A percentile compares a stretch with the other conserved stretches of the same genome.
phyloP scores from a whole-genome alignment of 2,113 vertebrate genomes.

The Romanogobio albipinnatus region DNA sequence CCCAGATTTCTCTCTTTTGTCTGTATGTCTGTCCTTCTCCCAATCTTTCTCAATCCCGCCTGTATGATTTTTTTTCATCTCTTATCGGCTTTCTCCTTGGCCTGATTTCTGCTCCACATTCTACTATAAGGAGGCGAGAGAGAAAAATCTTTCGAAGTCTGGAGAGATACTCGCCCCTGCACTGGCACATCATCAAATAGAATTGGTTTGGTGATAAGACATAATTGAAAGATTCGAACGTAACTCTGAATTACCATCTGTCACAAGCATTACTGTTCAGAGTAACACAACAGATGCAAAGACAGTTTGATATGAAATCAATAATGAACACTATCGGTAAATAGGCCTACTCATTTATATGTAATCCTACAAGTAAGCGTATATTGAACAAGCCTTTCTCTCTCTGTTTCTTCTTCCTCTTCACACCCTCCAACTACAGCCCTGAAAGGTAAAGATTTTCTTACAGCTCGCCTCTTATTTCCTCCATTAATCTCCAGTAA shows the following conservation, averaged over 20 bases:
- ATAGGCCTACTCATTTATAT: not conserved
- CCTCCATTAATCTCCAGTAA: constrained; percentile 37
- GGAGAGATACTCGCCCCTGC: constrained; percentile 11
- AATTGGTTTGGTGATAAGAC: constrained; percentile 19
- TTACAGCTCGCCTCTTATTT: constrained; percentile 8
- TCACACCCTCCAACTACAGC: not conserved
- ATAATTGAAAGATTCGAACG: constrained; percentile 28
- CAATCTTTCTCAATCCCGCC: constrained; percentile 12
- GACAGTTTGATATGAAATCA: not conserved
- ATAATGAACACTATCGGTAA: not conserved
- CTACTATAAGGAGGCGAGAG: not conserved
- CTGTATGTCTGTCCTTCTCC: not conserved
- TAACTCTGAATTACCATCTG: constrained; percentile 8
- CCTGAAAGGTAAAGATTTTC: constrained; percentile 17
- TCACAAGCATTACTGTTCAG: not conserved
- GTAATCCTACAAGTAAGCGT: not conserved
- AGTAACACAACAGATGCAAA: not conserved
- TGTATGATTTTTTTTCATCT: constrained; percentile 3
- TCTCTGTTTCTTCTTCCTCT: not conserved
- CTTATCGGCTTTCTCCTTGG: constrained; percentile 44
- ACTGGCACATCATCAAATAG: constrained; percentile 19
- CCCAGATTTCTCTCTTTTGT: constrained; percentile 8
- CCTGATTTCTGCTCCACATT: constrained; percentile 43
- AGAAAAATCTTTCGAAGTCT: constrained; percentile 34
- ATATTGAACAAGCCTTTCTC: constrained; percentile 8